These are phyloP conservation scores for Megalonaias nervosa DNA, from an alignment of 1,140 invertebrate genomes.

Conservation along the genomic window DNA sequence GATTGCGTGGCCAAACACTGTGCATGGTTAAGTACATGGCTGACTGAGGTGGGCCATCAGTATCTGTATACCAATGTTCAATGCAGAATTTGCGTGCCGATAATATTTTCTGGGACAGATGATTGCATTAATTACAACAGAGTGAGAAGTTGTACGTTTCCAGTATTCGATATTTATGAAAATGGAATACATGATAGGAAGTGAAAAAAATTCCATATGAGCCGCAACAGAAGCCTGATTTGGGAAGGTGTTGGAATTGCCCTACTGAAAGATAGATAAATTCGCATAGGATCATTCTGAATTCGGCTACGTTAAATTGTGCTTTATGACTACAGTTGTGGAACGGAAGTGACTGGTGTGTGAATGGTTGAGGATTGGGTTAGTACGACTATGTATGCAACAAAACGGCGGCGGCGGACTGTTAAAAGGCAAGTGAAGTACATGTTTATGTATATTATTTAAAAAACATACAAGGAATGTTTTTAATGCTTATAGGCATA, in stretches of 20 bases:
- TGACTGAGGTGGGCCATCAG: constrained; percentile 29
- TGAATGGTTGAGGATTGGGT: constrained; percentile 38
- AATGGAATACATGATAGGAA: no score
- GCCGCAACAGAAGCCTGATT: no score
- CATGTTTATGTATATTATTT: no score
- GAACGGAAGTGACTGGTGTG: background rate
- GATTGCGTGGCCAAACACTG: constrained; percentile 26
- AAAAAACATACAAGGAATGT: no score
- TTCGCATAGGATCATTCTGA: no score
- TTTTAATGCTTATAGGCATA: no score
- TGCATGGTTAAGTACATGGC: constrained; percentile 36
- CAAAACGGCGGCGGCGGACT: constrained; percentile 41
- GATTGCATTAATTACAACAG: constrained; percentile 34
- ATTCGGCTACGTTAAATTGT: no score
- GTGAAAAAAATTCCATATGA: no score
- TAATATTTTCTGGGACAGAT: constrained; percentile 28
- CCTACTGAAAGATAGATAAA: no score
- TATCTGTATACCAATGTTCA: constrained; percentile 17
- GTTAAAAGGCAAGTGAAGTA: constrained; percentile 39
- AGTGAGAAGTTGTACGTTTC: constrained; percentile 37
- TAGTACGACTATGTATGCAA: constrained; percentile 42
- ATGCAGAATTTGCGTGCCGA: constrained; percentile 35
- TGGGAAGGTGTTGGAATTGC: no score
- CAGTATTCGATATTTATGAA: no score
- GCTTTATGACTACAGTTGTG: no score